Evolutionary conservation across 2,888 invertebrate species (phyloP).

Genomic region (Aphidoletes aphidimyza): DNA sequence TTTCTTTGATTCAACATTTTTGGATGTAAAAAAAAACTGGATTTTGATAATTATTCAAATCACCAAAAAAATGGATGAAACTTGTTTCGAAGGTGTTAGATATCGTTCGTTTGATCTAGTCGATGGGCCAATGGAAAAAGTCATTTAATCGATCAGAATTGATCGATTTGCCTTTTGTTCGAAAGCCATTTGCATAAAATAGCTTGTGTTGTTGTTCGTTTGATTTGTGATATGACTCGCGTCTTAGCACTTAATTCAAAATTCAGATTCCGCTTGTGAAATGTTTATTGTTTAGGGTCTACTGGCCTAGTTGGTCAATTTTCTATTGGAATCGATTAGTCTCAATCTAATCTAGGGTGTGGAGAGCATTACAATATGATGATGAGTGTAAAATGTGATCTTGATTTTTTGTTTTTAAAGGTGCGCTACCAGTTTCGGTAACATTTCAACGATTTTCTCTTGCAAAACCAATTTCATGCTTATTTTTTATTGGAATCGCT

Average conservation of each 20-base stretch:
- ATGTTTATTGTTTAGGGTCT: background rate
- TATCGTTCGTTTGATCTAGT: background rate
- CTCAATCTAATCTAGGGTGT: background rate
- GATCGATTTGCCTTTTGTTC: background rate
- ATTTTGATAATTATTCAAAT: background rate
- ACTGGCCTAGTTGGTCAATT: background rate
- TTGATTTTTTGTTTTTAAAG: background rate
- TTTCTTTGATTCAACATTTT: no score
- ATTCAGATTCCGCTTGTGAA: background rate
- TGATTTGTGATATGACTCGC: slow-evolving; percentile 48
- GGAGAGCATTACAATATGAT: background rate
- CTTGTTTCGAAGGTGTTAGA: background rate
- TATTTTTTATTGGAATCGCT: background rate
- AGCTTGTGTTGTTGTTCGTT: background rate
- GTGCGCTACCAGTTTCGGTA: background rate
- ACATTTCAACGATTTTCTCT: background rate
- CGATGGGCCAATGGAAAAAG: background rate
- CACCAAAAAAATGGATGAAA: slow-evolving; percentile 12
- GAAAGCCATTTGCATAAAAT: slow-evolving; percentile 28
- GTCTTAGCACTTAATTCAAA: background rate
- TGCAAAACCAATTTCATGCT: background rate
- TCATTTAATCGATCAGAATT: background rate
- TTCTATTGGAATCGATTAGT: slow-evolving; percentile 11
- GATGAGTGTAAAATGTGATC: background rate
- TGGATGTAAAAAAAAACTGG: no score